Conservation (phyloP, 2,797 vertebrate species). For the Smutsia temminckii region DNA sequence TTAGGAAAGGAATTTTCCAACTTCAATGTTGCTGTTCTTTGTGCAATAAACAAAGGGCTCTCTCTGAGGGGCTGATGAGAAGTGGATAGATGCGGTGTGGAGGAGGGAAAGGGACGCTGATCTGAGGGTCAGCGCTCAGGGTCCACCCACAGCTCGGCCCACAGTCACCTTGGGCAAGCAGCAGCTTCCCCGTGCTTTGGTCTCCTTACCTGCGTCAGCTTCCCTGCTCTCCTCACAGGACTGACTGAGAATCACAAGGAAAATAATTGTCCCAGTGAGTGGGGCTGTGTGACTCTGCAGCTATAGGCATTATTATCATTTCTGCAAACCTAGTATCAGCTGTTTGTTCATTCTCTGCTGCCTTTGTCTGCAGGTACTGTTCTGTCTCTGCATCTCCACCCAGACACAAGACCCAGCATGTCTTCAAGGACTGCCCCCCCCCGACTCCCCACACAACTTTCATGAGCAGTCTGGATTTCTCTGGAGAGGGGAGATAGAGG, state of each 20-base stretch:
- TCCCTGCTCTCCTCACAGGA: neutral
- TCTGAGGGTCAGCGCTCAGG: neutral
- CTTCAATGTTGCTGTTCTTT: neutral
- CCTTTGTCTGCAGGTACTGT: accelerated
- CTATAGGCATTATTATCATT: accelerated
- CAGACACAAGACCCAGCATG: accelerated
- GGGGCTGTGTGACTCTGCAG: neutral
- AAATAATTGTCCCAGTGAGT: neutral
- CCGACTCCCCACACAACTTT: neutral
- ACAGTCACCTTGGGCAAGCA: neutral
- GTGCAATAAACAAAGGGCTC: neutral
- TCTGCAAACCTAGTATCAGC: accelerated
- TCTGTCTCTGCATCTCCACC: neutral
- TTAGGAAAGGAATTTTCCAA: constrained; percentile 60
- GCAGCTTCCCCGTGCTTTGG: neutral
- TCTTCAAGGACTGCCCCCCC: neutral
- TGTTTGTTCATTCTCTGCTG: accelerated
- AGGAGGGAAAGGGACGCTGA: neutral
- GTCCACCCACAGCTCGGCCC: neutral
- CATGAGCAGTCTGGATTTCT: neutral
- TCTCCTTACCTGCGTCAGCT: neutral
- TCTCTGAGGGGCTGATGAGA: neutral
- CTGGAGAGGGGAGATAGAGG: neutral
- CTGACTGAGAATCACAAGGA: neutral
- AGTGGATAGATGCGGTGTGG: neutral